phyloP scores from a whole-genome alignment of 2,888 invertebrate species.

The Drosophila anceps region DNA sequence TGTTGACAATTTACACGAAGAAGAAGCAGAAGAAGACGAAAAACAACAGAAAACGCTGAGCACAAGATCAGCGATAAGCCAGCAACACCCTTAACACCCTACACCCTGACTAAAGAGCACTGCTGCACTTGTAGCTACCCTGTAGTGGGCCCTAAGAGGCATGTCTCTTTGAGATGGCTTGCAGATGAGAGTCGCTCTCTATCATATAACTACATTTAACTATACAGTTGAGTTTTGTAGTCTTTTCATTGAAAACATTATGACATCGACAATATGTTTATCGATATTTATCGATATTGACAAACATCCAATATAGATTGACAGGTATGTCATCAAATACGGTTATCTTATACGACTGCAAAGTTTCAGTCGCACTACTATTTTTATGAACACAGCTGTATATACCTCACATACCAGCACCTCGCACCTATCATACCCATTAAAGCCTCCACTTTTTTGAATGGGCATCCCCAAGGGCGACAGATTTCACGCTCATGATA shows the following conservation, averaged over 20 bases:
- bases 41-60: background rate
- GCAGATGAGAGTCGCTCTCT: too few relatives aligned
- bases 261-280: background rate
- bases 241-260: too few relatives aligned
- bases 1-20: slow-evolving; percentile 57
- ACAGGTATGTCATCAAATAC: too few relatives aligned
- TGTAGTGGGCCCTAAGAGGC: background rate
- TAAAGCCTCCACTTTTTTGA: background rate
- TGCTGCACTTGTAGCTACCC: background rate
- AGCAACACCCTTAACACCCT: slow-evolving; percentile 20
- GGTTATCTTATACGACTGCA: too few relatives aligned
- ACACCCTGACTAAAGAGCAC: background rate
- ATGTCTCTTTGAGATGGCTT: too few relatives aligned
- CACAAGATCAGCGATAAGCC: slow-evolving; percentile 37
- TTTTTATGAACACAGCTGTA: background rate
- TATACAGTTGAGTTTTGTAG: too few relatives aligned
- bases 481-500: slow-evolving; percentile 77
- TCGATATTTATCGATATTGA: background rate
- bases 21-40: background rate
- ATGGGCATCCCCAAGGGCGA: slow-evolving; percentile 24
- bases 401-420: background rate
- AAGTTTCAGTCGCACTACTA: too few relatives aligned
- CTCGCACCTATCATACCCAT: background rate
- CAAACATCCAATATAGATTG: too few relatives aligned
- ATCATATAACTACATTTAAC: too few relatives aligned